phyloP scores from a whole-genome alignment of 2,888 invertebrate genomes.

The Autographa gamma region DNA sequence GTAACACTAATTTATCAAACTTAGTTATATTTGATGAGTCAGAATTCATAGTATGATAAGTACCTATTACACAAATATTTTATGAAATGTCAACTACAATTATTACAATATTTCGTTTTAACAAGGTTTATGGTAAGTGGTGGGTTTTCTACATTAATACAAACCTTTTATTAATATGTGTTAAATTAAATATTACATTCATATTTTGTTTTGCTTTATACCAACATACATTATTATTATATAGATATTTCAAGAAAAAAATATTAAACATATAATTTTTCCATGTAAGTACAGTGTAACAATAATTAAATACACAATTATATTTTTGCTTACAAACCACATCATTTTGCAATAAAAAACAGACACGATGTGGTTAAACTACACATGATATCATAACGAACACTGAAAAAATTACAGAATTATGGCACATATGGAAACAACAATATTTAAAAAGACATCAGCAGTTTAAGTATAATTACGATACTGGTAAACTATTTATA shows the following conservation, averaged over 20 bases:
- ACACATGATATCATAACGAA: conserved; percentile 67
- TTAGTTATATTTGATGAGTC: conserved; percentile 15
- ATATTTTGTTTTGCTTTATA: background rate
- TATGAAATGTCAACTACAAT: background rate
- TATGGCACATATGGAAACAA: conserved; percentile 74
- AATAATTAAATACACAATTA: conserved; percentile 24
- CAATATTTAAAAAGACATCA: conserved; percentile 47
- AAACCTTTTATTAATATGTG: background rate
- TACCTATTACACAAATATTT: background rate
- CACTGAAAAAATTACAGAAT: conserved; percentile 60
- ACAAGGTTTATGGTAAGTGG: background rate
- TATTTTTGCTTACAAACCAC: conserved; percentile 58
- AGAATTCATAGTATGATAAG: background rate
- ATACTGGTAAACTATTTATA: conserved; percentile 13
- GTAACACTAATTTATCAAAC: conserved; percentile 32
- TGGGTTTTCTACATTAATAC: background rate
- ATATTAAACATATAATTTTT: conserved; percentile 8
- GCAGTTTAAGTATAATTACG: conserved; percentile 39
- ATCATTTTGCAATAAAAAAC: conserved; percentile 65
- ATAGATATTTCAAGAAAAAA: background rate
- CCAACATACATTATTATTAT: background rate
- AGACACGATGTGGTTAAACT: conserved; percentile 74
- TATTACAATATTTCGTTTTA: background rate
- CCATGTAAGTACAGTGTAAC: conserved; percentile 23
- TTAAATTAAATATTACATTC: background rate